Percentiles rank a stretch among this genome's conserved stretches.
Evolutionary conservation across 2,113 vertebrate species (phyloP).

Genomic region (Tragelaphus strepsiceros): DNA sequence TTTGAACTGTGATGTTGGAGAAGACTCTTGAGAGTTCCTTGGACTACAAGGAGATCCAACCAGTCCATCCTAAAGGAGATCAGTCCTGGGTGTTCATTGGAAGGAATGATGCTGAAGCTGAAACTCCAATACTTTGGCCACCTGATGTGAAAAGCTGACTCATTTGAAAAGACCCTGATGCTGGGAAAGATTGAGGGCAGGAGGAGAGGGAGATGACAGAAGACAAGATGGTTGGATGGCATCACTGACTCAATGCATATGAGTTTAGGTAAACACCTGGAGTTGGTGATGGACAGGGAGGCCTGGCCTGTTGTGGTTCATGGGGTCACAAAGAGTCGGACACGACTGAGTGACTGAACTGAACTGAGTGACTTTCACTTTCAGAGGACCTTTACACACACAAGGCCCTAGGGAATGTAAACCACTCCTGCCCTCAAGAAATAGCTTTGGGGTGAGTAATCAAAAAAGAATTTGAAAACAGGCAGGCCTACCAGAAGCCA

Average conservation of each 20-base stretch:
- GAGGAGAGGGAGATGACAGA: neutral
- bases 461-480: neutral
- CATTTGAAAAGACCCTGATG: neutral
- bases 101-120: neutral
- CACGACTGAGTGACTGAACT: neutral
- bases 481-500: neutral
- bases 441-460: neutral
- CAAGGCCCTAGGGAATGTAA: neutral
- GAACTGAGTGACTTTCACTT: neutral
- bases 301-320: neutral
- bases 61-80: neutral
- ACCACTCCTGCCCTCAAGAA: neutral
- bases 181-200: neutral
- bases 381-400: neutral
- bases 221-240: neutral
- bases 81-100: neutral
- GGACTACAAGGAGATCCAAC: neutral
- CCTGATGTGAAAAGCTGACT: neutral
- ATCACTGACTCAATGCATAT: neutral
- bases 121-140: neutral
- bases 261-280: neutral
- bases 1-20: neutral
- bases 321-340: fast-evolving
- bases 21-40: neutral
- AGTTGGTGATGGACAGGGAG: neutral